Conservation (phyloP, 2,113 vertebrate genomes). For the Pimephales promelas region DNA sequence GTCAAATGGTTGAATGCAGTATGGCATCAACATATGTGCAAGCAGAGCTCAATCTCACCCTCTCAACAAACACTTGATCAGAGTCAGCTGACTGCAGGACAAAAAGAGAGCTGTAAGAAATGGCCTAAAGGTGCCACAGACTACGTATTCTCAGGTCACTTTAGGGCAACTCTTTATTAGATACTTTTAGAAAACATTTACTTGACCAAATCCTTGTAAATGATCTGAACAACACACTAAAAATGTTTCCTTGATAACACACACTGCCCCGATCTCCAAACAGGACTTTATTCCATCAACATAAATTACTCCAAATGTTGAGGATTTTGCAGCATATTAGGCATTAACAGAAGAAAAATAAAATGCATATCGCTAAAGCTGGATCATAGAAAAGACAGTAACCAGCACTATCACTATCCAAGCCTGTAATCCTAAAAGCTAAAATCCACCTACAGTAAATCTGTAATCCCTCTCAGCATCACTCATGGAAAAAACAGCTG, state of each 20-base stretch:
- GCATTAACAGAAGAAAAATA: conserved; percentile 37
- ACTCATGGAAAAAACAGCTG: conserved; percentile 71
- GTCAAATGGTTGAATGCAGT: conserved; percentile 41
- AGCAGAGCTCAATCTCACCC: conserved; percentile 71
- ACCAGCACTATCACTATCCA: conserved; percentile 74
- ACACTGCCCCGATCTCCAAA: not conserved
- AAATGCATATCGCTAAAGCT: conserved; percentile 69
- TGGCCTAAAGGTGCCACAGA: conserved; percentile 68
- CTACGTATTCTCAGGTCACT: conserved; percentile 64
- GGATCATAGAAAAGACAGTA: conserved; percentile 73
- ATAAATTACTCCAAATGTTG: conserved; percentile 3
- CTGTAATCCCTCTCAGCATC: conserved; percentile 74
- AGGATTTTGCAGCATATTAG: conserved; percentile 18
- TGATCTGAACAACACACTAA: not conserved
- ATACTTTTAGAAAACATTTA: not conserved
- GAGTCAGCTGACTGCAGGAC: conserved; percentile 78
- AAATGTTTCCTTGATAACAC: not conserved
- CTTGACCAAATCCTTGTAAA: not conserved
- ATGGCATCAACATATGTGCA: conserved; percentile 63
- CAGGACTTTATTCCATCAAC: not conserved
- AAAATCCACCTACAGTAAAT: conserved; percentile 73
- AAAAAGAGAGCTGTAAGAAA: conserved; percentile 74
- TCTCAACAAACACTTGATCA: conserved; percentile 77
- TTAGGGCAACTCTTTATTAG: conserved; percentile 41
- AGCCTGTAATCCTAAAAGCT: conserved; percentile 77